Base-by-base conservation (phyloP, 2,113 vertebrate genomes). In the Suricata suricatta region DNA sequence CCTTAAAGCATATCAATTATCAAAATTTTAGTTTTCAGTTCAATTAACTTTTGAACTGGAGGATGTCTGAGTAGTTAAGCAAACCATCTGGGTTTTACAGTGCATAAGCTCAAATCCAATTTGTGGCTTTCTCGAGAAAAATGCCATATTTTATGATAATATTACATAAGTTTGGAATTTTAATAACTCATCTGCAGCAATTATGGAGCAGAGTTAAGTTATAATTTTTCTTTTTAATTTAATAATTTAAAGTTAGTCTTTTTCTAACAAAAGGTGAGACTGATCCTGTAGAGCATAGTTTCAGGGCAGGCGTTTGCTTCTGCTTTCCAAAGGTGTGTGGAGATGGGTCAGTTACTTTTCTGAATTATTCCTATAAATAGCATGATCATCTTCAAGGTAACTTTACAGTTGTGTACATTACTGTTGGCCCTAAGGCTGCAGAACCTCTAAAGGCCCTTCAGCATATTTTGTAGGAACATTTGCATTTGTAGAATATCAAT, bases 31-130 rank as follows among this genome's bases (percentile, higher is more conserved):
- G 79, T 96, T 98, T 97, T 98, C 89, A 96, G 90, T 97, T 98
- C 97, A 98, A 98, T 98, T 98, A 98, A 98, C 97, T 97, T 98
- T 98, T 98, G 98, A 98, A 97, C 98, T 96, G 57, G 77, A 96
- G 81, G 69, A 97, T 95, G 91, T 97, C 92, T 98, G 90, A 98
- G 89, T 96, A 98, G 97, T 90, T 97, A 94, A 94, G 90, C 77
- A 94, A 97, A 94, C 97, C 97, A 98, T 98, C 98, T 98, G 97
- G 97, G 90, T 96, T 98, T 98, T 96, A 93, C 54, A 97, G 91
- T 98, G 90, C 93, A 95, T 96, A 98, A 97, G 88, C 97, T 96
- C 77, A 89, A 96, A 95, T 96, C 90, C 90, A 97, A 94, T 97
- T 98, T 97, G 82, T 94, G 91, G 60, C 93, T 98, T 95, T 98